Evolutionary conservation across 2,113 vertebrate genomes (phyloP).

Genomic region (Pseudorectes ferrugineus): DNA sequence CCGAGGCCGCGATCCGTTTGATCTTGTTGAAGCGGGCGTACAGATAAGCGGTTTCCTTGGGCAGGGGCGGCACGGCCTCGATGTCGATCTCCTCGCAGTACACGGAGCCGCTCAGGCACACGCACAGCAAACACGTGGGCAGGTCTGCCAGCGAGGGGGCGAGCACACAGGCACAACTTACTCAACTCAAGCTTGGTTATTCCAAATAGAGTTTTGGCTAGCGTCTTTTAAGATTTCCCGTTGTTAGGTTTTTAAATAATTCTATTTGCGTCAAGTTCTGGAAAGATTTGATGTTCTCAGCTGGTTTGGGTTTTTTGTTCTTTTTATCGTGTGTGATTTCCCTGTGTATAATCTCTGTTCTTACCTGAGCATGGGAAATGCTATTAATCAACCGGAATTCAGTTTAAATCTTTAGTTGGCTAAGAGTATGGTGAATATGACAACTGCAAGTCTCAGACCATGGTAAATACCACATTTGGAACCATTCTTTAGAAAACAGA

Average conservation of each 20-base stretch:
- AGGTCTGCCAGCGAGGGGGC: conserved; percentile 72
- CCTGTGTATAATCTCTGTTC: neutral
- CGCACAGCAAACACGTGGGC: conserved; percentile 92
- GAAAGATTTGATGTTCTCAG: neutral
- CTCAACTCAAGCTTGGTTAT: neutral
- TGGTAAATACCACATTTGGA: neutral
- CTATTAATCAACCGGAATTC: neutral
- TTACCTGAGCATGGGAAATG: neutral
- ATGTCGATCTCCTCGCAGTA: conserved; percentile 94
- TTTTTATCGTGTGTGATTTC: neutral
- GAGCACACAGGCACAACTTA: neutral
- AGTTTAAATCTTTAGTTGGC: neutral
- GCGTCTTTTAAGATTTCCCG: neutral
- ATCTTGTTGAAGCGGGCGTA: conserved; percentile 98
- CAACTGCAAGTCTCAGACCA: neutral
- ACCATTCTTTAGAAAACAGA: neutral
- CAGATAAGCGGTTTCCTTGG: conserved; percentile 92
- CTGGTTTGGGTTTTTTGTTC: neutral
- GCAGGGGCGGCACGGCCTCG: conserved; percentile 84
- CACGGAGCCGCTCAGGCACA: conserved; percentile 92
- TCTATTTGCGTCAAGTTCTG: neutral
- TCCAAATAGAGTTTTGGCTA: neutral
- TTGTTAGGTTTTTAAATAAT: neutral
- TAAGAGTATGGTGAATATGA: neutral
- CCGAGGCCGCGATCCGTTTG: conserved; percentile 84